Evolutionary conservation across 2,888 invertebrate genomes (phyloP).

Genomic region (Subacronicta megacephala): DNA sequence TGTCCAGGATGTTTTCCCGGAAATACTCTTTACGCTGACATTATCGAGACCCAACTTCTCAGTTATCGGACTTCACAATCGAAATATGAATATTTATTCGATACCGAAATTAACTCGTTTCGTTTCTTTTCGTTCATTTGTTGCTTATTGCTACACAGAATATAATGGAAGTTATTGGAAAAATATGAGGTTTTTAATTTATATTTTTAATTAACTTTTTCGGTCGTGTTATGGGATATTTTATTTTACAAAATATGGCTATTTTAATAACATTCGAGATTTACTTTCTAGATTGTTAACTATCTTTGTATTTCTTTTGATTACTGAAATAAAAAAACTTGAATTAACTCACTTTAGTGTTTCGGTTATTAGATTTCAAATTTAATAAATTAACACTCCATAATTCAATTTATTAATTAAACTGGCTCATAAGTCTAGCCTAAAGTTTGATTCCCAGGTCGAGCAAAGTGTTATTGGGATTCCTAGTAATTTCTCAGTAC

Average conservation of each 20-base stretch:
- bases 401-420: neutral
- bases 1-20: constrained; percentile 48
- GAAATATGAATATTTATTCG: constrained; percentile 60
- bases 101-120: constrained; percentile 53
- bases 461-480: no score
- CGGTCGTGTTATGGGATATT: neutral
- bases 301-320: neutral
- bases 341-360: neutral
- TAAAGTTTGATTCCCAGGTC: no score
- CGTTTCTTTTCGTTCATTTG: constrained; percentile 46
- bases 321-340: neutral
- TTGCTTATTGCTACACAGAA: constrained; percentile 49
- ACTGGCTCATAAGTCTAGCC: no score
- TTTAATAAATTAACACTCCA: neutral
- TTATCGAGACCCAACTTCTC: constrained; percentile 53
- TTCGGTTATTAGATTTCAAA: neutral
- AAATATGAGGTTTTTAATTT: constrained; percentile 32
- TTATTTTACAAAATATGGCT: neutral
- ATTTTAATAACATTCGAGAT: constrained; percentile 1
- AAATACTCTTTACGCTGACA: constrained; percentile 59
- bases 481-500: no score
- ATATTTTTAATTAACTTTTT: constrained; percentile 27
- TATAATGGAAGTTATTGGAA: constrained; percentile 39
- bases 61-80: constrained; percentile 56
- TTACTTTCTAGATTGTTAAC: neutral